Evolutionary conservation across 2,888 invertebrate genomes (phyloP).

Genomic region (Drosophila leonis): DNA sequence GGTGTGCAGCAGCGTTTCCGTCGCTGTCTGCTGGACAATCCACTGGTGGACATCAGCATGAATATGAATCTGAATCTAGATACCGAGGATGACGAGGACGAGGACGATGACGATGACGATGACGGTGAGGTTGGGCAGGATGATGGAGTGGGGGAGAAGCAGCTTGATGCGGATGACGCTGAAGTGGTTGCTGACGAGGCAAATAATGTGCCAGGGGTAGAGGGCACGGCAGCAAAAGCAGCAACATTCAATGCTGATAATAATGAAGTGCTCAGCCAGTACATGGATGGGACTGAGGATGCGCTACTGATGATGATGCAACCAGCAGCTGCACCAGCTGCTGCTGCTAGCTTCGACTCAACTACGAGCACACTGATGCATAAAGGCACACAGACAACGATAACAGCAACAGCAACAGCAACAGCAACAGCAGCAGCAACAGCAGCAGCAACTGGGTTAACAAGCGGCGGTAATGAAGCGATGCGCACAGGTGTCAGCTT

Average conservation of each 20-base stretch:
- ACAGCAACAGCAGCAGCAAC: constrained; percentile 8
- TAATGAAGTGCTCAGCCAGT: constrained; percentile 61
- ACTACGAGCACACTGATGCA: constrained; percentile 45
- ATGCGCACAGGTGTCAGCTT: constrained; percentile 64
- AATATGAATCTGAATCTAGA: constrained; percentile 80
- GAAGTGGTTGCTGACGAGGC: constrained; percentile 61
- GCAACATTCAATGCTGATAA: constrained; percentile 57
- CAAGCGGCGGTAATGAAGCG: constrained; percentile 63
- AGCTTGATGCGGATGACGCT: constrained; percentile 27
- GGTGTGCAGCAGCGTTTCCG: constrained; percentile 85
- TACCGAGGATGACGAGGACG: constrained; percentile 30
- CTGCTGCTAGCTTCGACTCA: constrained; percentile 25
- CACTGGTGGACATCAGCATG: constrained; percentile 84
- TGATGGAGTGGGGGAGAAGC: constrained; percentile 29
- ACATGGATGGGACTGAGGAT: constrained; percentile 23
- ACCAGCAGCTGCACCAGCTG: constrained; percentile 28
- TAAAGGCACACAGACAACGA: constrained; percentile 51
- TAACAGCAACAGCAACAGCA: constrained; percentile 6
- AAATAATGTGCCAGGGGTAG: constrained; percentile 45
- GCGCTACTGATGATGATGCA: constrained; percentile 59
- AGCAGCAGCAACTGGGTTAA: constrained; percentile 37
- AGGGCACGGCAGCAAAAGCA: constrained; percentile 35
- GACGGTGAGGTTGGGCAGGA: constrained; percentile 53
- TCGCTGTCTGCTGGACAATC: constrained; percentile 85
- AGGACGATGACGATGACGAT: constrained; percentile 62